These are phyloP conservation scores for Enteromius paludinosus DNA, from an alignment of 2,797 vertebrate species.

Conservation along the genomic window DNA sequence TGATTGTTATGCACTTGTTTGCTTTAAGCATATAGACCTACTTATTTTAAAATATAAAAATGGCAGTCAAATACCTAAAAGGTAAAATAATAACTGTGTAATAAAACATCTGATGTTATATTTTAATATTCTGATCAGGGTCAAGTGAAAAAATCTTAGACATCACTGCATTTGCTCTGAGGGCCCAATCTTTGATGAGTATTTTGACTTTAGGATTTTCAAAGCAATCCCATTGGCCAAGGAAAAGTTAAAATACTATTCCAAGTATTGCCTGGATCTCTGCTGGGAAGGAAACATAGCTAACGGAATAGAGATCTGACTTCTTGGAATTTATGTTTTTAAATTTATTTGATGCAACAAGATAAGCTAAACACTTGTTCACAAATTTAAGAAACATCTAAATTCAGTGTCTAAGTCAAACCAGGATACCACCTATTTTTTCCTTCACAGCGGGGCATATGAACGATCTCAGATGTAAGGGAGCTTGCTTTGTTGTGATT, in stretches of 20 bases:
- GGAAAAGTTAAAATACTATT: background rate
- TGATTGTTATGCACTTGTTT: background rate
- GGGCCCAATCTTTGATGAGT: background rate
- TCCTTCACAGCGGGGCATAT: conserved; percentile 20
- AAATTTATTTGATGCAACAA: background rate
- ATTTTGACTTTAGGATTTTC: background rate
- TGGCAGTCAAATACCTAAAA: background rate
- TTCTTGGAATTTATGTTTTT: too few relatives aligned
- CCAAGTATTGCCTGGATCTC: background rate
- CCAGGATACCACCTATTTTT: background rate
- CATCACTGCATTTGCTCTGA: background rate
- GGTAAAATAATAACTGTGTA: background rate
- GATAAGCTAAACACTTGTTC: background rate
- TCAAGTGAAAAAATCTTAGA: background rate
- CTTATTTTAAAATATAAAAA: background rate
- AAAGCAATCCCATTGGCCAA: background rate
- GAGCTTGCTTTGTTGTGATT: conserved; percentile 41
- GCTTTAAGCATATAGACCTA: background rate
- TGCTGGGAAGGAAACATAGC: background rate
- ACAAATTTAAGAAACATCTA: background rate
- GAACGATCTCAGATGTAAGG: conserved; percentile 32
- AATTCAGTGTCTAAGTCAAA: background rate
- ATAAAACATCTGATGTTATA: background rate
- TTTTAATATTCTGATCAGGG: background rate
- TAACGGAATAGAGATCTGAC: background rate